These are phyloP conservation scores for Phalacrocorax aristotelis DNA, from an alignment of 2,113 vertebrate genomes.

Conservation along the genomic window DNA sequence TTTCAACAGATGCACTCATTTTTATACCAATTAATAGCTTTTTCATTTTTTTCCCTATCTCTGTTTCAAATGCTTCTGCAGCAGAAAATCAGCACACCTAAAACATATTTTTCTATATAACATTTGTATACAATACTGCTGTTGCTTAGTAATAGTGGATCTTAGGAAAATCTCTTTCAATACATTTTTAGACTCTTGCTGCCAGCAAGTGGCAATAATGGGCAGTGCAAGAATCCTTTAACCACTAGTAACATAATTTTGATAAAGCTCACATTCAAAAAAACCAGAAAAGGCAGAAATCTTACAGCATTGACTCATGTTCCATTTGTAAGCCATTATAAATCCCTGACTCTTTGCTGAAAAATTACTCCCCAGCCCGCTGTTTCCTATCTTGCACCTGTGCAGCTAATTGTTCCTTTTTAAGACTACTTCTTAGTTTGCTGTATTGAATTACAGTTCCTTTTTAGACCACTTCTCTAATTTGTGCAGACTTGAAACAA, in stretches of 20 bases:
- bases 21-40: not conserved
- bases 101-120: not conserved
- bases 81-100: not conserved
- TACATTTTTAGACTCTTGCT: not conserved
- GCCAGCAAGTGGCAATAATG: constrained; percentile 6
- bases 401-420: not conserved
- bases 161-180: not conserved
- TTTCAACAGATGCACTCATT: not conserved
- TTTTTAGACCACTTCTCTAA: not conserved
- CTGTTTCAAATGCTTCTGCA: not conserved
- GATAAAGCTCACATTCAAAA: not conserved
- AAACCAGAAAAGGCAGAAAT: not conserved
- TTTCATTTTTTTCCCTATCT: not conserved
- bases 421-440: not conserved
- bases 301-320: not conserved
- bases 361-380: not conserved
- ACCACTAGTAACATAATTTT: not conserved
- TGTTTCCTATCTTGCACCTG: not conserved
- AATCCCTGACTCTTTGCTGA: not conserved
- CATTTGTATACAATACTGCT: not conserved
- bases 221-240: not conserved
- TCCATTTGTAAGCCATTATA: not conserved
- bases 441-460: not conserved
- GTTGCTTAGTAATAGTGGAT: not conserved
- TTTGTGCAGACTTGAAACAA: not conserved